These are phyloP conservation scores for Gambusia holbrooki DNA, from an alignment of 2,113 vertebrate genomes.

Conservation along the genomic window DNA sequence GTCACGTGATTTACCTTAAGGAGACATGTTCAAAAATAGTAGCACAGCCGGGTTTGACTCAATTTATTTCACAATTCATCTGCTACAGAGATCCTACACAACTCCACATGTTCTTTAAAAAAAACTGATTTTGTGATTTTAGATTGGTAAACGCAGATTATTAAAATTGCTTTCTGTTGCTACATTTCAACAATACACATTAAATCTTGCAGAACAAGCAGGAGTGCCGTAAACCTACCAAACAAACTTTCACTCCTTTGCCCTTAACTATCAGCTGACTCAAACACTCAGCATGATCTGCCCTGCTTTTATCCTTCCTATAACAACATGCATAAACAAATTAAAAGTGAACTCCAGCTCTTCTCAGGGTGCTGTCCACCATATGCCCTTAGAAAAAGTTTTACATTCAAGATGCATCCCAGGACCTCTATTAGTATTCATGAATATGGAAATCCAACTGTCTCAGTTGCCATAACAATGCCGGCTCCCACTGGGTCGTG, in stretches of 20 bases:
- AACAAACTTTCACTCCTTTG: conserved; percentile 11
- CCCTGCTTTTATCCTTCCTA: conserved; percentile 31
- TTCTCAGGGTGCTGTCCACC: conserved; percentile 66
- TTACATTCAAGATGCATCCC: conserved; percentile 72
- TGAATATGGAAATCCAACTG: conserved; percentile 84
- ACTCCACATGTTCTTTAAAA: background rate
- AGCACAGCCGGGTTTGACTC: background rate
- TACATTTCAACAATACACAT: too few relatives aligned
- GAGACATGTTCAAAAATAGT: background rate
- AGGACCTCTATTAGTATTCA: conserved; percentile 71
- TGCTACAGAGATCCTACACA: background rate
- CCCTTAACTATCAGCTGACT: conserved; percentile 19
- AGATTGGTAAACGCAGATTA: background rate
- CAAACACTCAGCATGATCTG: conserved; percentile 20
- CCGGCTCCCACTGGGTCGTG: conserved; percentile 69
- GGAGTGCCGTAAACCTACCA: background rate
- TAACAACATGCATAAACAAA: conserved; percentile 71
- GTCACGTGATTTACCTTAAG: background rate
- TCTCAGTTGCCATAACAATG: conserved; percentile 65
- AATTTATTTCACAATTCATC: background rate
- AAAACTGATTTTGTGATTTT: background rate
- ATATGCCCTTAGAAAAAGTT: conserved; percentile 70
- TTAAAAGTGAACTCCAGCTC: conserved; percentile 63
- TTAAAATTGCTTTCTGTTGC: background rate
- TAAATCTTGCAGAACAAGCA: background rate